Evolutionary conservation across 2,113 vertebrate genomes (phyloP), one percentile per base, ranked within the genome.

Genomic region (Deroptyus accipitrinus): DNA sequence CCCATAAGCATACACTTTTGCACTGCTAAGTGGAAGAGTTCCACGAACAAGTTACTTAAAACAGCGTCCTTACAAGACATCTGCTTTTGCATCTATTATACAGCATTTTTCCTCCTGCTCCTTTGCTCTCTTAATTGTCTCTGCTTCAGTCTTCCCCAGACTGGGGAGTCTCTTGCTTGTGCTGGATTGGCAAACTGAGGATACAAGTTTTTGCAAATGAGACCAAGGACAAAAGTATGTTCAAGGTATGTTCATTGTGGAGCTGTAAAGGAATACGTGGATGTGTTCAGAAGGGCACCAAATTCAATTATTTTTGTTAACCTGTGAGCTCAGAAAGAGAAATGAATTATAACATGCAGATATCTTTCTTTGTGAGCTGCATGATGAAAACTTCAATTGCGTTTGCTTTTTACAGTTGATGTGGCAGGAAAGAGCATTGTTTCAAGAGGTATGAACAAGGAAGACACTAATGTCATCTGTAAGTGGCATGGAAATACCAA

Each of bases 301-400:
- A 86, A 91, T 87, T 87, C 48, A 84, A 91, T 94, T 94, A 89
- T 79, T 94, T 87, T 69, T 90, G 48, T 84, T 94, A 93, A 86
- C 80, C 0, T 0, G n/a, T 80, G 86, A 91, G 90, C 85, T 94
- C 69, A 76, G 90, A 91, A 73, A 76, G 81, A 95, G 74, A 49
- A 86, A 87, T 94, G 83, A 82, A 18, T 96, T 94, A 73, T 70
- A 70, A 79, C 0, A 0, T 74, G 67, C 75, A 76, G 74, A 37
- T 92, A 62, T 85, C 77, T 91, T 37, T 88, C 79, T 93, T 52
- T 94, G 62, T 92, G 84, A 94, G 70, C 77, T 73, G 51, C 74
- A 20, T 62, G 77, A 62, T 52, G 67, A 66, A 83, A 78, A 62
- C n/a, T 87, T 92, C 44, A 73, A 66, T 91, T 91, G 52, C 31